Percentiles rank a stretch among this genome's conserved stretches.
These are phyloP conservation scores for Watsonalla binaria DNA, from an alignment of 2,888 invertebrate species.

Conservation along the genomic window DNA sequence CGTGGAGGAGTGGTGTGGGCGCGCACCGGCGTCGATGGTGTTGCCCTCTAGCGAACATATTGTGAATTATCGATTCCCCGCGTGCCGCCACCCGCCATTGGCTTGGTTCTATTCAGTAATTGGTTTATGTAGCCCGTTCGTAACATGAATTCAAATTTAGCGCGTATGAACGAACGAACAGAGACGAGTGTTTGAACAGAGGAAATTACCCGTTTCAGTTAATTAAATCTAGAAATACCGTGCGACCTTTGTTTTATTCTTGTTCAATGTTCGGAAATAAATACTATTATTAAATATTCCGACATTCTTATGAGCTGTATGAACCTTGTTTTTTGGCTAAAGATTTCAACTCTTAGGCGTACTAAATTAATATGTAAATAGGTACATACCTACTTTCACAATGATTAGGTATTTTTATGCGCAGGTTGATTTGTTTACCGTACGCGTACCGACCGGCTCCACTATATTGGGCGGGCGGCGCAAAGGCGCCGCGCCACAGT, in stretches of 20 bases:
- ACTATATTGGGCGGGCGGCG: constrained; percentile 48
- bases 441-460: constrained; percentile 20
- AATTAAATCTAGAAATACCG: constrained; percentile 56
- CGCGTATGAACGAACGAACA: constrained; percentile 58
- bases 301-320: no score
- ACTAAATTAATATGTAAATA: no score
- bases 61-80: constrained; percentile 74
- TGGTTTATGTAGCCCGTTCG: constrained; percentile 74
- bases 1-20: constrained; percentile 72
- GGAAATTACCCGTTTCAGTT: constrained; percentile 61
- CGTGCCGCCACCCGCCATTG: constrained; percentile 64
- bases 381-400: neutral
- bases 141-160: constrained; percentile 77
- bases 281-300: no score
- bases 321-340: no score
- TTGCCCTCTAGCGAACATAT: constrained; percentile 76
- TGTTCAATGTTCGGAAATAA: constrained; percentile 13
- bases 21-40: constrained; percentile 62
- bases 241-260: constrained; percentile 47
- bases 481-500: neutral
- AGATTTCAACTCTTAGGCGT: no score
- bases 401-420: constrained; percentile 14
- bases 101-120: constrained; percentile 70
- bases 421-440: constrained; percentile 56
- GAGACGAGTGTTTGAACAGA: constrained; percentile 55